A percentile compares a stretch with the other conserved stretches of the same genome.
These are phyloP conservation scores for Rhaphigaster nebulosa DNA, from an alignment of 2,888 invertebrate genomes.

Conservation along the genomic window DNA sequence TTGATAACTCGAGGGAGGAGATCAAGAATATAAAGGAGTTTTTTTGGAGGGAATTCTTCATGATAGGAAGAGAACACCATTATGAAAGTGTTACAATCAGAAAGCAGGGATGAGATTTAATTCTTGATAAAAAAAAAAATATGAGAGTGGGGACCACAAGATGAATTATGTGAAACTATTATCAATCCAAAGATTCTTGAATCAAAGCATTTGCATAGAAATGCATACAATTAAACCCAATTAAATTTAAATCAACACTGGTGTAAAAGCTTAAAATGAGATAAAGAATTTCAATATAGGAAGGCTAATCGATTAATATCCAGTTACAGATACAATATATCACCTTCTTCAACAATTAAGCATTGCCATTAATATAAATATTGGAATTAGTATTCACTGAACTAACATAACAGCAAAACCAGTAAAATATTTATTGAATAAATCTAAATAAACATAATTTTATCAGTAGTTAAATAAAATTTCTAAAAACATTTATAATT, in stretches of 20 bases:
- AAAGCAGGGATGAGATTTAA: not conserved
- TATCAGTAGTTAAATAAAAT: too few relatives aligned
- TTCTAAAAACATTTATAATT: too few relatives aligned
- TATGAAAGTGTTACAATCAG: not conserved
- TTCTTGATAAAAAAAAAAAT: too few relatives aligned
- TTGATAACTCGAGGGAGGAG: too few relatives aligned
- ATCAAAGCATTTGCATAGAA: not conserved
- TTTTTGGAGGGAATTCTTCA: too few relatives aligned
- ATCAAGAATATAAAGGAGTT: too few relatives aligned
- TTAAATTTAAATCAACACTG: not conserved
- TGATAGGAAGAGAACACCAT: not conserved
- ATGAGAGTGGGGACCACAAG: not conserved
- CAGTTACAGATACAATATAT: not conserved
- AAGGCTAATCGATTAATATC: not conserved
- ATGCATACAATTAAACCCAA: not conserved
- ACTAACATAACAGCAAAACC: not conserved
- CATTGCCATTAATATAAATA: too few relatives aligned
- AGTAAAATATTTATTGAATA: too few relatives aligned
- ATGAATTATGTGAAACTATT: not conserved
- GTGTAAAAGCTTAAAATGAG: not conserved
- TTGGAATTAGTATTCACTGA: too few relatives aligned
- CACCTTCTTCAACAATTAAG: too few relatives aligned
- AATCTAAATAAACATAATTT: too few relatives aligned
- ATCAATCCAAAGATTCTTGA: not conserved
- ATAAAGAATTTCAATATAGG: not conserved